Evolutionary conservation across 2,113 vertebrate genomes (phyloP).

Genomic region (Camelus bactrianus): DNA sequence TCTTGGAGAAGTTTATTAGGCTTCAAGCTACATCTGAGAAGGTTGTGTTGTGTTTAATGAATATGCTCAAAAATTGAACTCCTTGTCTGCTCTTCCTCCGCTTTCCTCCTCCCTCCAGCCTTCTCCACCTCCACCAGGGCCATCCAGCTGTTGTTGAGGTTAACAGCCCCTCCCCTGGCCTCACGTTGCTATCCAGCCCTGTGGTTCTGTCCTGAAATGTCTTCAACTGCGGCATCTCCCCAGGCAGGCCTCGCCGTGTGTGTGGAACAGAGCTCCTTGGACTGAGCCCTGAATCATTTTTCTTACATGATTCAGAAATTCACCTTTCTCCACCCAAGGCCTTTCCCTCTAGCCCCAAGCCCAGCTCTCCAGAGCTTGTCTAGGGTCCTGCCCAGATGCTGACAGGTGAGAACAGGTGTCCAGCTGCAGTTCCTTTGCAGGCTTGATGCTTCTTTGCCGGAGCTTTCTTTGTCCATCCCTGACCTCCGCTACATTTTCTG

Average conservation of each 20-base stretch:
- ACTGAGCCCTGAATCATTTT: neutral
- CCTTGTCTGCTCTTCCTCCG: fast-evolving
- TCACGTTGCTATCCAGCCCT: no score
- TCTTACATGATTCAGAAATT: neutral
- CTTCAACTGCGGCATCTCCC: neutral
- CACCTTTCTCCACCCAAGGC: neutral
- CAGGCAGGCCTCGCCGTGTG: fast-evolving
- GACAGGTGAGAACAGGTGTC: fast-evolving
- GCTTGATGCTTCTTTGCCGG: neutral
- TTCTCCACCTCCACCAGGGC: neutral
- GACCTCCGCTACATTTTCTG: fast-evolving
- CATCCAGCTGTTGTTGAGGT: neutral
- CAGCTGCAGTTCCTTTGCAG: no score
- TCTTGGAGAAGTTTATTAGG: neutral
- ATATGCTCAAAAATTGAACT: neutral
- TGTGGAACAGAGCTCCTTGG: neutral
- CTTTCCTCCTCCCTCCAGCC: neutral
- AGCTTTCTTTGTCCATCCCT: neutral
- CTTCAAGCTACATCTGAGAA: neutral
- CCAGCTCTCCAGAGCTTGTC: neutral
- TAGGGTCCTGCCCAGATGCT: fast-evolving
- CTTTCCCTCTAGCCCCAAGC: neutral
- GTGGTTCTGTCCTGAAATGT: neutral
- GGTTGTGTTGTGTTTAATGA: neutral
- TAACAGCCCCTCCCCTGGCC: neutral